Evolutionary conservation across 2,797 vertebrate species (phyloP), one percentile per base, ranked within the genome.

Genomic region (Mormyrus proboscirostris): DNA sequence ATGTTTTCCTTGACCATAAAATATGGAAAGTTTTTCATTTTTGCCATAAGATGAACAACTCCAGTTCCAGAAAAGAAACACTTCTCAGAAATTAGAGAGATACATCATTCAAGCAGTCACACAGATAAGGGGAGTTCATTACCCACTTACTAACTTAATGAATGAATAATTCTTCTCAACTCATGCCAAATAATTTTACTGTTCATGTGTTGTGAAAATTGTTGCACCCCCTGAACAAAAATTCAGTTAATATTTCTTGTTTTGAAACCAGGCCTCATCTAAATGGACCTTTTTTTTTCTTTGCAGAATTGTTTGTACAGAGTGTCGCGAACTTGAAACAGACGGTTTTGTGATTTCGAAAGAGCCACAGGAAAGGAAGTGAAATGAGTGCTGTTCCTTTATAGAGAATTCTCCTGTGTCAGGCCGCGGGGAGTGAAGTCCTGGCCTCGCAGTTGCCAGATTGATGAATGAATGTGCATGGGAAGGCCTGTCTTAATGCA

Each of bases 401-500:
- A 25, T 51, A 29, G 25, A 47, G 47, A 65, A 38, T 49, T 19
- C 84, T 86, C 25, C 62, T 16, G n/a, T 86, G 84, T 65, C 62
- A 53, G 16, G 7, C 2, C 5, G 22, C 4, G 4, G 62, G 16
- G 47, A 47, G 53, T n/a, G 47, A 86, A 57, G 79, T 65, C 33
- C 57, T 83, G 83, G 65, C 87, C 49, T 89, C 50, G 49, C 22
- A 73, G 44, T 89, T 88, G 59, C 88, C 87, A 76, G 62, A 82
- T 87, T 84, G 89, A 89, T 79, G 69, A 29, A 87, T 90, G 57
- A 73, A 79, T 82, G 29, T 65, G 44, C 82, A 79, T 55, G 82
- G 90, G 51, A 88, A 73, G 82, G 88, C 59, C 84, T 92, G 89
- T 90, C 89, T 90, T 88, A 89, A 90, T 88, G 90, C 90, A 89